These are phyloP conservation scores for Nesoenas mayeri DNA, from an alignment of 2,113 vertebrate genomes.

Conservation along the genomic window DNA sequence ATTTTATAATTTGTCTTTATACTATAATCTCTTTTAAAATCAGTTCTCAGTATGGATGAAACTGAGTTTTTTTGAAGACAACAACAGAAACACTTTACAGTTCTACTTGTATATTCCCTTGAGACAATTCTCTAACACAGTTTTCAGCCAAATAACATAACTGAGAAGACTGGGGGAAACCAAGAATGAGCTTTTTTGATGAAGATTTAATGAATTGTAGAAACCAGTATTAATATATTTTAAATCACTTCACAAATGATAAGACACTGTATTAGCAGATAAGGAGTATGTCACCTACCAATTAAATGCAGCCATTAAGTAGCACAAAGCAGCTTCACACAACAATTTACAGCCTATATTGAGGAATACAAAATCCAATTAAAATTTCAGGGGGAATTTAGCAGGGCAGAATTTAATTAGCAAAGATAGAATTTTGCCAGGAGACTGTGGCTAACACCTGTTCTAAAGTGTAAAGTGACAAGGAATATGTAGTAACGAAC, in stretches of 20 bases:
- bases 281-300: not conserved
- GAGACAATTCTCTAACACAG: not conserved
- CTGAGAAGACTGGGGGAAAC: not conserved
- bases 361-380: constrained; percentile 27
- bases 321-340: not conserved
- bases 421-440: constrained; percentile 33
- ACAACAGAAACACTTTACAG: not conserved
- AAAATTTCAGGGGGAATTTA: constrained; percentile 37
- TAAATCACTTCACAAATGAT: not conserved
- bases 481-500: not conserved
- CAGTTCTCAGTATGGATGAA: not conserved
- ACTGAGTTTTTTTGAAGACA: no score
- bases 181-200: not conserved
- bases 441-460: constrained; percentile 41
- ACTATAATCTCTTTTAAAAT: not conserved
- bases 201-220: not conserved
- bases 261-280: not conserved
- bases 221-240: not conserved
- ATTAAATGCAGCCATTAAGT: not conserved
- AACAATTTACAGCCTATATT: not conserved
- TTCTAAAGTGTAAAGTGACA: not conserved
- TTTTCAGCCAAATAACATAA: not conserved
- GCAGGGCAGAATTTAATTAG: constrained; percentile 47
- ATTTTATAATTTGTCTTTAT: not conserved
- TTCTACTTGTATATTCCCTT: not conserved